Evolutionary conservation across 2,888 invertebrate species (phyloP).

Genomic region (Dusona sp.): DNA sequence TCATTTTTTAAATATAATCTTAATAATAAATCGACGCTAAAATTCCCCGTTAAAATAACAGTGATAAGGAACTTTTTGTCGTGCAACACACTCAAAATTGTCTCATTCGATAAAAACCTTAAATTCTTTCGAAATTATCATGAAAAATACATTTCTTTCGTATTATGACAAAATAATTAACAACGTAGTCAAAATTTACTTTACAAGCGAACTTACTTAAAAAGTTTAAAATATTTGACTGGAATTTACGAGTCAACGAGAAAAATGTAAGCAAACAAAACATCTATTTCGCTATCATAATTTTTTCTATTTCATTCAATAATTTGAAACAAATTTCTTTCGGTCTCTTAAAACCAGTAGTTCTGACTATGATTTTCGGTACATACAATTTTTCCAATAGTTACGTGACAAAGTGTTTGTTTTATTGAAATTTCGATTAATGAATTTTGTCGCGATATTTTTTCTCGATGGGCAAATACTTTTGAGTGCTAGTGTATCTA

Average conservation of each 20-base stretch:
- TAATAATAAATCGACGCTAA: too few relatives aligned
- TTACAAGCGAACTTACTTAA: background rate
- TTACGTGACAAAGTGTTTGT: background rate
- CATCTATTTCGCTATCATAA: background rate
- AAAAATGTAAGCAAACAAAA: background rate
- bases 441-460: background rate
- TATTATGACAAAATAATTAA: background rate
- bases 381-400: background rate
- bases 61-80: too few relatives aligned
- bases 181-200: background rate
- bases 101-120: too few relatives aligned
- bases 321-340: background rate
- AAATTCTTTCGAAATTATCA: too few relatives aligned
- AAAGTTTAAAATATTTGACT: too few relatives aligned
- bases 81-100: too few relatives aligned
- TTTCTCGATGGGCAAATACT: background rate
- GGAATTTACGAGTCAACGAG: too few relatives aligned
- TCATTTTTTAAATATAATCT: background rate
- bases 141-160: too few relatives aligned
- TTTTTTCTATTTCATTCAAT: background rate
- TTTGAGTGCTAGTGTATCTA: slow-evolving; percentile 3
- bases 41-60: background rate
- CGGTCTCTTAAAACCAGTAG: background rate
- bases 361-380: background rate
- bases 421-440: background rate